Evolutionary conservation across 2,888 invertebrate species (phyloP), one percentile per base, ranked within the genome.

Genomic region (Ophioninae sp.): DNA sequence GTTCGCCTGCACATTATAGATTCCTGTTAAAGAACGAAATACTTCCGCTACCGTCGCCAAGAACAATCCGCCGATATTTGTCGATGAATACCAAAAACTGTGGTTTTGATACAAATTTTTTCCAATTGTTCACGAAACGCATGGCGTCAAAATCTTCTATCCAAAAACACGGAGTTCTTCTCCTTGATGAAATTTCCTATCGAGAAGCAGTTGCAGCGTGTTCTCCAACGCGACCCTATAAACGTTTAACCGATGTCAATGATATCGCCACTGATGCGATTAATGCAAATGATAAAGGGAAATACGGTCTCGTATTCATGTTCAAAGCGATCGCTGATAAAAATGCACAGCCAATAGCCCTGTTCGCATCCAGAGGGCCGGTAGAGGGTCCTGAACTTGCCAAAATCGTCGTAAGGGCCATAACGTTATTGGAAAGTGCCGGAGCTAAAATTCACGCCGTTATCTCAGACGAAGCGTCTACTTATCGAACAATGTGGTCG

Each of bases 401-500:
- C 10, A 82, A 79, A 59, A 56, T 84, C 0, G 62, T 83, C 5
- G 37, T 85, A 2, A 84, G 82, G 72, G 85, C 86, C 6, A 85
- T 87, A 20, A 57, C 79, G 7, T 64, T 81, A 2, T 17, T 85
- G 0, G 84, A 87, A 81, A 74, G 84, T 21, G 74, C 70, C 44
- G 85, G 87, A 56, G 65, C 73, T 10, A 73, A 79, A 23, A 79
- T 87, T 10, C 85, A 86, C 74, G 86, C 74, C 1, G 72, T 86
- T 23, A 69, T 86, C 17, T 23, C 78, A 59, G 86, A 86, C 75
- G 86, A 85, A 8, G 86, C 81, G n/a, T 10, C 70, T 17, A 85
- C 85, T 17, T 87, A 87, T 65, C 79, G 81, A 41, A 85, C 83
- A 69, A 84, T 87, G 72, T 87, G 85, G 86, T 65, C 39, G 5